Evolutionary conservation across 2,888 invertebrate genomes (phyloP), one percentile per base, ranked within the genome.

Genomic region (Myathropa florea): DNA sequence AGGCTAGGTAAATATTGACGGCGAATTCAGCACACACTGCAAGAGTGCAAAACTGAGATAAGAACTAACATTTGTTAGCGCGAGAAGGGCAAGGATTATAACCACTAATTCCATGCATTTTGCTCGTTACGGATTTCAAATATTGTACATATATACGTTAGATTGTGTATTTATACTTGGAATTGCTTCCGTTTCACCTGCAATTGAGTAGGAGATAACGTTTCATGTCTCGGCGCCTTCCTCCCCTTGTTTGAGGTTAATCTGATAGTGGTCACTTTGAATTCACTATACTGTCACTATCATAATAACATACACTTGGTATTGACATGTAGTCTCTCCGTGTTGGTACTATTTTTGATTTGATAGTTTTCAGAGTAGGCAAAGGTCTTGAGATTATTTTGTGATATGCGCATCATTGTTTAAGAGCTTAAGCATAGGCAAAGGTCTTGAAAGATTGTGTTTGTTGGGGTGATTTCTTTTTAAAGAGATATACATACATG

Each of bases 41-140:
- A 46, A 18, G n/a, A 75, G 24, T 67, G 36, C 18, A 55, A 67
- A 65, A 28, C 60, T 71, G 18, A 73, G 85, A 85, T 85, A 78
- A 85, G 85, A 85, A 57, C 18, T 70, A 30, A 7, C 39, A 39
- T 12, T 36, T 33, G 33, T 1, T 46, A 18, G 18, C 18, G 46
- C 55, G 72, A 73, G 64, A 83, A 77, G 59, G 75, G 72, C 78
- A 88, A 86, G 82, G 77, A 83, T 86, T 68, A 77, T 75, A 70
- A 77, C 80, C 71, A 80, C 60, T 61, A 71, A 67, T 57, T 33
- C 24, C 28, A 9, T 71, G 21, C 26, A 46, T 57, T 14, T 2
- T 53, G 53, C 53, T 21, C 3, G n/a, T 21, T 23, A 23, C 14
- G n/a, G n/a, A n/a, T n/a, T n/a, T n/a, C n/a, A n/a, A n/a, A 59